Conservation (phyloP, 2,888 invertebrate genomes). For the Serrognathus titanus region DNA sequence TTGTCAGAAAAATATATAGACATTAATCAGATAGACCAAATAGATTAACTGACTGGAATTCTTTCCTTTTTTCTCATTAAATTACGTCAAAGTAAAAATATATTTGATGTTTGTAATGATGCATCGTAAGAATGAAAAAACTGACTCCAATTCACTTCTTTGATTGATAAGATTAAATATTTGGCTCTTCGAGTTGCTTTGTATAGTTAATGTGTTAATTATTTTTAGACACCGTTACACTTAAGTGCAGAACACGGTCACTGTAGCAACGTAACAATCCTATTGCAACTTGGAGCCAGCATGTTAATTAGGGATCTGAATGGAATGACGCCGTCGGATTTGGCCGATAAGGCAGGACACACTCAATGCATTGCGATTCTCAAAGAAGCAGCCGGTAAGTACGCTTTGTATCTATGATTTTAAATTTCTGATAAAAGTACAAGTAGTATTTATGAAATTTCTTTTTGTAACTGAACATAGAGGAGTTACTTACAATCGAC, state of each 20-base stretch:
- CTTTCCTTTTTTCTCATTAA: too few relatives aligned
- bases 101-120: too few relatives aligned
- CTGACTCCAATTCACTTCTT: too few relatives aligned
- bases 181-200: not conserved
- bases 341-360: slow-evolving; percentile 69
- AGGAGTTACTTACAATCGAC: too few relatives aligned
- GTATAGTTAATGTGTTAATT: not conserved
- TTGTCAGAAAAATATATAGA: too few relatives aligned
- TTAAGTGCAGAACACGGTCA: slow-evolving; percentile 79
- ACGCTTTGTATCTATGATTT: not conserved
- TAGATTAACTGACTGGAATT: too few relatives aligned
- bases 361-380: slow-evolving; percentile 61
- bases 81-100: too few relatives aligned
- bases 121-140: too few relatives aligned
- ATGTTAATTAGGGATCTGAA: slow-evolving; percentile 60
- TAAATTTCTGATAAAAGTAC: not conserved
- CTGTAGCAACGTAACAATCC: slow-evolving; percentile 61
- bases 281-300: slow-evolving; percentile 67
- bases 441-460: too few relatives aligned
- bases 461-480: too few relatives aligned
- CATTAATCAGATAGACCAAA: too few relatives aligned
- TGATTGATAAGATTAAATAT: too few relatives aligned
- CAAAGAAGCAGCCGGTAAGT: slow-evolving; percentile 62
- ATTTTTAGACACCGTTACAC: slow-evolving; percentile 72
- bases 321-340: slow-evolving; percentile 69